Percentiles rank a stretch among this genome's conserved stretches.
Evolutionary conservation across 2,113 vertebrate species (phyloP).

Genomic region (Callorhinus ursinus): DNA sequence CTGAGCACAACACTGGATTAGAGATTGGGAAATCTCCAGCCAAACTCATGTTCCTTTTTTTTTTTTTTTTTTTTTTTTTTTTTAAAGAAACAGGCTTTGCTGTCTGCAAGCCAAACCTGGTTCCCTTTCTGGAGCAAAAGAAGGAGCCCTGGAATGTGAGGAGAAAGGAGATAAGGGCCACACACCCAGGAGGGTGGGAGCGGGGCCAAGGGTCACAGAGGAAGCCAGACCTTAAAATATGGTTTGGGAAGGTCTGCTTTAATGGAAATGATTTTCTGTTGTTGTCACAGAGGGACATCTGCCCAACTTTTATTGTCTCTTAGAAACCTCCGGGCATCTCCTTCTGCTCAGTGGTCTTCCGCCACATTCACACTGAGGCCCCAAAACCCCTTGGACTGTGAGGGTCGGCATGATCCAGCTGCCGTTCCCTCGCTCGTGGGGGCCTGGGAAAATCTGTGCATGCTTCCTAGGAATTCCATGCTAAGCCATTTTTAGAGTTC

Average conservation of each 20-base stretch:
- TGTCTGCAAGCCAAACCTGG: not conserved
- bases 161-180: not conserved
- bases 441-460: not conserved
- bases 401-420: too few relatives aligned
- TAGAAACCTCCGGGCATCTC: not conserved
- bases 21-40: not conserved
- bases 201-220: not conserved
- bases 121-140: not conserved
- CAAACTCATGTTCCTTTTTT: not conserved
- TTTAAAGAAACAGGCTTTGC: not conserved
- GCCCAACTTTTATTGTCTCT: too few relatives aligned
- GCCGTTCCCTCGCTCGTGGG: not conserved
- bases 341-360: not conserved
- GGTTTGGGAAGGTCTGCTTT: not conserved
- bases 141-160: not conserved
- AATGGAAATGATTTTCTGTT: not conserved
- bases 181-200: not conserved
- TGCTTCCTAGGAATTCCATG: not conserved
- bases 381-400: not conserved
- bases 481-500: not conserved
- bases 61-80: too few relatives aligned
- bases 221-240: not conserved
- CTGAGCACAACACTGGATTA: not conserved
- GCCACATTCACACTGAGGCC: not conserved
- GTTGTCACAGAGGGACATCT: not conserved